Percentiles rank a stretch among this genome's conserved stretches.
phyloP scores from a whole-genome alignment of 2,888 invertebrate species.

The Omphaloscelis lunosa region DNA sequence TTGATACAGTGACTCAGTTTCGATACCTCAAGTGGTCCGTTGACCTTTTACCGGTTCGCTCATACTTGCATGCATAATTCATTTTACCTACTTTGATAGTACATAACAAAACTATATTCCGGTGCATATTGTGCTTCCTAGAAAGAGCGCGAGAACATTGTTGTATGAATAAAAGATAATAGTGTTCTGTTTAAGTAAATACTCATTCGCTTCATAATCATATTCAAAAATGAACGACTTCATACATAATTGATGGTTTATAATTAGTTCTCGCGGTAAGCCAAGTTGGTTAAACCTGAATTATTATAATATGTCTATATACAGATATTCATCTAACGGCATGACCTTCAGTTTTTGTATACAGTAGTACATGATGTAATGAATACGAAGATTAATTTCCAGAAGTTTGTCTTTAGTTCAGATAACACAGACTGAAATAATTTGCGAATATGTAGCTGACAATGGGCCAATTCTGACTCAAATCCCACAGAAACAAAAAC shows the following conservation, averaged over 20 bases:
- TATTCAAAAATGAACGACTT: constrained; percentile 54
- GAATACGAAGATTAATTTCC: constrained; percentile 27
- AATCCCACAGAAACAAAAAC: constrained; percentile 69
- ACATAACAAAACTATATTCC: constrained; percentile 16
- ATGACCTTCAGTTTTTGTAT: constrained; percentile 57
- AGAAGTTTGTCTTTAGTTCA: constrained; percentile 28
- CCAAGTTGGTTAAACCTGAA: constrained; percentile 59
- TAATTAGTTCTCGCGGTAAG: constrained; percentile 58
- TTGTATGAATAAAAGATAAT: constrained; percentile 21
- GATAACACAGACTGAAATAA: constrained; percentile 10
- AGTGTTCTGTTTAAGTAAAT: constrained; percentile 37
- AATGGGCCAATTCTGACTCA: constrained; percentile 51
- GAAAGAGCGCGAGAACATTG: constrained; percentile 22
- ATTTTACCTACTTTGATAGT: constrained; percentile 66
- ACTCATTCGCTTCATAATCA: constrained; percentile 34
- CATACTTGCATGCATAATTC: constrained; percentile 79
- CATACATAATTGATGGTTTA: constrained; percentile 59
- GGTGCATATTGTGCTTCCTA: constrained; percentile 22
- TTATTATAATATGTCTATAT: constrained; percentile 50
- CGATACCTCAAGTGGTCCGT: constrained; percentile 86
- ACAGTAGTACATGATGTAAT: constrained; percentile 46
- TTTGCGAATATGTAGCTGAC: constrained; percentile 34
- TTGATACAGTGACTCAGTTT: constrained; percentile 89
- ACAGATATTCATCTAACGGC: constrained; percentile 58
- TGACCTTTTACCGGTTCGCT: constrained; percentile 86